Conservation (phyloP, 2,113 vertebrate species). For the Colinus virginianus region DNA sequence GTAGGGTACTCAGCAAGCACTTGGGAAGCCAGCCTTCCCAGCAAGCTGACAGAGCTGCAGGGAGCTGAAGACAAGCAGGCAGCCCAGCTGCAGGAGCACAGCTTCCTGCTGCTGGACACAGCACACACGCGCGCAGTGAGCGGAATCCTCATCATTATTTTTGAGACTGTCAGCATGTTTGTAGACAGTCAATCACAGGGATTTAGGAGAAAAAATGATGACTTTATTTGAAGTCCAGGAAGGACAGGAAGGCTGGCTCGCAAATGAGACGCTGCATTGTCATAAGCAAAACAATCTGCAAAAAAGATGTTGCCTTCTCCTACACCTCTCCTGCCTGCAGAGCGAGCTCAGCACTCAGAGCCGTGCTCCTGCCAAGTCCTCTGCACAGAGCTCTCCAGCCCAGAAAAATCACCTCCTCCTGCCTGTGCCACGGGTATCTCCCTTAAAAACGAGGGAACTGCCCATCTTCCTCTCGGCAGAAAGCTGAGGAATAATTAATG, state of each 20-base stretch:
- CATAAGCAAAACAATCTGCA: not conserved
- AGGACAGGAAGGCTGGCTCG: not conserved
- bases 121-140: not conserved
- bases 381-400: not conserved
- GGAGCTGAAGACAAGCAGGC: not conserved
- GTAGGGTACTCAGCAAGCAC: not conserved
- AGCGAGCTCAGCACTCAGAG: not conserved
- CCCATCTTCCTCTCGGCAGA: not conserved
- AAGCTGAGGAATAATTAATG: not conserved
- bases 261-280: accelerated
- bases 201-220: not conserved
- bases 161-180: not conserved
- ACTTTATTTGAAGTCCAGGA: not conserved
- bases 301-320: not conserved
- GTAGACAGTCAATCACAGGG: not conserved
- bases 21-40: not conserved
- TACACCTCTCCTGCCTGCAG: not conserved
- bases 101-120: not conserved
- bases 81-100: not conserved
- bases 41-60: not conserved
- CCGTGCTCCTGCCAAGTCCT: not conserved
- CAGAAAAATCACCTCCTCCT: not conserved
- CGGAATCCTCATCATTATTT: not conserved
- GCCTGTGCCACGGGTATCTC: not conserved
- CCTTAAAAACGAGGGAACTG: not conserved